Evolutionary conservation across 2,888 invertebrate genomes (phyloP).

Genomic region (Polyommatus icarus): DNA sequence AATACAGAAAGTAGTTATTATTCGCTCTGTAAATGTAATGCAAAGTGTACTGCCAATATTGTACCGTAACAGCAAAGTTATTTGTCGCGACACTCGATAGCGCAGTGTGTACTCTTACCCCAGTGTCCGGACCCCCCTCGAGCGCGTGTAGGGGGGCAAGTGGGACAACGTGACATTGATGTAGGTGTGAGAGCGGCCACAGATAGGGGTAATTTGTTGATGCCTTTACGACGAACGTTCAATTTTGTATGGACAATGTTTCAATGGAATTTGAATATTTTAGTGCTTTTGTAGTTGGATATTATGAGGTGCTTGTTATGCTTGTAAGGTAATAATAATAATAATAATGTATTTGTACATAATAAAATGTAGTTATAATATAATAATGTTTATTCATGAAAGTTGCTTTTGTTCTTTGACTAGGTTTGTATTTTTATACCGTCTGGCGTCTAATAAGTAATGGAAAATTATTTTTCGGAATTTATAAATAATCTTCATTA

Average conservation of each 20-base stretch:
- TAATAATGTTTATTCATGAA: not conserved
- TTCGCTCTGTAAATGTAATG: not conserved
- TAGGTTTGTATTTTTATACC: not conserved
- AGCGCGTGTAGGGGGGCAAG: slow-evolving; percentile 39
- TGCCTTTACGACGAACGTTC: slow-evolving; percentile 1
- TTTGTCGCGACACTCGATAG: not conserved
- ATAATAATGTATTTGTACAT: not conserved
- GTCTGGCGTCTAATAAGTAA: too few species aligned
- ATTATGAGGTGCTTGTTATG: not conserved
- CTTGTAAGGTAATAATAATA: not conserved
- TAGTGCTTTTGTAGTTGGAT: not conserved
- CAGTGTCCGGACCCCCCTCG: slow-evolving; percentile 60
- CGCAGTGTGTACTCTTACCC: slow-evolving; percentile 49
- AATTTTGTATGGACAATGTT: slow-evolving; percentile 11
- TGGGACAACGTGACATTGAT: slow-evolving; percentile 51
- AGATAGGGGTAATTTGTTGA: slow-evolving; percentile 23
- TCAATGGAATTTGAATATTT: not conserved
- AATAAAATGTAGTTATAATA: not conserved
- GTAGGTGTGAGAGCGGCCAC: slow-evolving; percentile 56
- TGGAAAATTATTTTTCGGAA: not conserved
- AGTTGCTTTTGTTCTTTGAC: not conserved
- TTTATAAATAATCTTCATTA: not conserved
- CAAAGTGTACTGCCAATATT: not conserved
- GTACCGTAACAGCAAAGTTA: not conserved
- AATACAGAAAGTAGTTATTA: not conserved